Base-by-base conservation (phyloP, 2,888 invertebrate species). In the Mimumesa dahlbomi region DNA sequence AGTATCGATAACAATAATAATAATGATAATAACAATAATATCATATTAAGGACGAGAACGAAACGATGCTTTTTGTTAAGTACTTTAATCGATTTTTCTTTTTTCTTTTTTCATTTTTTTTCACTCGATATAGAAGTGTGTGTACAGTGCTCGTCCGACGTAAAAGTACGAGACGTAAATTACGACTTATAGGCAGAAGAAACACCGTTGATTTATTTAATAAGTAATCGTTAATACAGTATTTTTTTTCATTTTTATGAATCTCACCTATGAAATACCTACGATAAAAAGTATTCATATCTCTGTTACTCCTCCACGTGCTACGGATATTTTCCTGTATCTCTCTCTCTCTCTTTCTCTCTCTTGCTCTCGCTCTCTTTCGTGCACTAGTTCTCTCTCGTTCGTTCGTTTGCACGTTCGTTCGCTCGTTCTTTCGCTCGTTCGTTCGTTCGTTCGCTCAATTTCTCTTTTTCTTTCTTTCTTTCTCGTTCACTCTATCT, bases 261-360 rank as follows among this genome's bases (percentile, higher is more conserved):
- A 75, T 79, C 72, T 83, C 76, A 43, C 73, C 83, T 89, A 89
- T 84, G 87, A 89, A 87, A 87, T 88, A 85, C 82, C 88, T 88
- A 88, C 85, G 84, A 89, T 89, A 88, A 88, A 88, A 89, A 88
- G 85, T 89, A 87, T 86, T 84, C 83, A 82, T 87, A 84, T 77
- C 70, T 81, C 75, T 78, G 16, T 40, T 74, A 66, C 65, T 80
- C 71, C 61, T 79, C 53, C 70, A 57, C 74, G 72, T 81, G 78
- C 84, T 86, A 85, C 75, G 75, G 76, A 77, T 77, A 72, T 72
- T 50, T n/a, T 65, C 65, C 49, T 25, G 3, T 25, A 62, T 52
- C 49, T 63, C 58, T 45, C 63, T 62, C 63, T 45, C 52, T 56
- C 66, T 48, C 59, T 62, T 65, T 43, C 21, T 71, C 65, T 70